Evolutionary conservation across 2,113 vertebrate species (phyloP).

Genomic region (Muntiacus reevesi): DNA sequence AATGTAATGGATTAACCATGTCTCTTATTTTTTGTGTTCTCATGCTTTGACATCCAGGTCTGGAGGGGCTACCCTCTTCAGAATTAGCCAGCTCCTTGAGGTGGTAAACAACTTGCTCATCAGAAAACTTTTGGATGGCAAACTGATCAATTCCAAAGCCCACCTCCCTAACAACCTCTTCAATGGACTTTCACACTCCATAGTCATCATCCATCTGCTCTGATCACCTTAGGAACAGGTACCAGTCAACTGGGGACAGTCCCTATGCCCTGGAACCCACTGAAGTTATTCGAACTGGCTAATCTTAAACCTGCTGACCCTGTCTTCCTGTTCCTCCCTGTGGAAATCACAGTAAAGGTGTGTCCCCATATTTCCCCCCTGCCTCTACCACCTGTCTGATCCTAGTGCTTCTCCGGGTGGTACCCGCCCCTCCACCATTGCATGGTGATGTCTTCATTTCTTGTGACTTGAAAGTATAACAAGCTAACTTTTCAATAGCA

Average conservation of each 20-base stretch:
- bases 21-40: slow-evolving; percentile 4
- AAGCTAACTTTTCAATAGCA: neutral
- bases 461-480: neutral
- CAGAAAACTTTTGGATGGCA: neutral
- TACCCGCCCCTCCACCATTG: neutral
- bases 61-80: neutral
- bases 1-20: neutral
- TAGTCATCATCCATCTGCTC: neutral
- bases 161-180: neutral
- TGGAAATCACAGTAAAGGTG: neutral
- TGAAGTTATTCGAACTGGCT: neutral
- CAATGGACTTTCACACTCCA: neutral
- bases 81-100: neutral
- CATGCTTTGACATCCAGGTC: neutral
- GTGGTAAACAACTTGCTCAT: neutral
- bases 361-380: no score
- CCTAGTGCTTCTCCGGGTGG: neutral
- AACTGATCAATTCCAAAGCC: neutral
- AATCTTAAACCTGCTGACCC: neutral
- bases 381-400: neutral
- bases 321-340: neutral
- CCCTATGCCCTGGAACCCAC: neutral
- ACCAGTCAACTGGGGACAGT: neutral
- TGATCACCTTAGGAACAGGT: neutral
- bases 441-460: neutral